These are phyloP conservation scores for Anagyrus pseudococci DNA, from an alignment of 2,888 invertebrate genomes.

Conservation along the genomic window DNA sequence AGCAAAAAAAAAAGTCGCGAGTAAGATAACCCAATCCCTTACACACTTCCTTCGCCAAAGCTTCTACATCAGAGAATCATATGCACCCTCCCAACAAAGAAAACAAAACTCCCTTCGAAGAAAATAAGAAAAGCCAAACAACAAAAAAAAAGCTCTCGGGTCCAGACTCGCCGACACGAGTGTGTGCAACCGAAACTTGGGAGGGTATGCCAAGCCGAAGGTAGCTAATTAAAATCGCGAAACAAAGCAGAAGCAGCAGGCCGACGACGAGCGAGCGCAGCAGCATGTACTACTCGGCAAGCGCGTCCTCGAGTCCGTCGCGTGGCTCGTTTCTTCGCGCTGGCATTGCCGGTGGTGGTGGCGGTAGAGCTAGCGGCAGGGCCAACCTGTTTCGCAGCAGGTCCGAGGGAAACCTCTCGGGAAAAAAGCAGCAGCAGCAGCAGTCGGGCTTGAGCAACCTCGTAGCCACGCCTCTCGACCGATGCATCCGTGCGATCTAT, in stretches of 20 bases:
- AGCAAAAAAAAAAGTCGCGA: too few relatives aligned
- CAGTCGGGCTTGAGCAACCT: slow-evolving; percentile 11
- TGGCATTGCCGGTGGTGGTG: slow-evolving; percentile 24
- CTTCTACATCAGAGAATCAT: too few relatives aligned
- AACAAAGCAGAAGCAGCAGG: slow-evolving; percentile 17
- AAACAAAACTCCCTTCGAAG: not conserved
- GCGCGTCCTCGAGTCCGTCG: slow-evolving; percentile 57
- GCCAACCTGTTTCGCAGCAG: slow-evolving; percentile 70
- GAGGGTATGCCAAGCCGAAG: too few relatives aligned
- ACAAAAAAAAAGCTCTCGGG: not conserved
- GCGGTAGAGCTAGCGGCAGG: slow-evolving; percentile 24
- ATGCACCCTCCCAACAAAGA: too few relatives aligned
- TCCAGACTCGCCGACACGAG: too few relatives aligned
- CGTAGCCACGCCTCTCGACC: slow-evolving; percentile 66
- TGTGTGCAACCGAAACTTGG: too few relatives aligned
- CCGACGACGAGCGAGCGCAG: slow-evolving; percentile 20
- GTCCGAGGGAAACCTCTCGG: slow-evolving; percentile 73
- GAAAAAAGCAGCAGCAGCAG: slow-evolving; percentile 13
- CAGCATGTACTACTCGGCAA: slow-evolving; percentile 59
- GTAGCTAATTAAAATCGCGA: too few relatives aligned
- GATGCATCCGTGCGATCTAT: slow-evolving; percentile 77
- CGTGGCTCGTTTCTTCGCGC: slow-evolving; percentile 42
- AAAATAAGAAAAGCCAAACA: not conserved
- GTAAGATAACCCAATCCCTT: too few relatives aligned
- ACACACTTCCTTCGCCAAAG: too few relatives aligned